Conservation (phyloP, 1,140 invertebrate species). For the Phymastichus coffea region DNA sequence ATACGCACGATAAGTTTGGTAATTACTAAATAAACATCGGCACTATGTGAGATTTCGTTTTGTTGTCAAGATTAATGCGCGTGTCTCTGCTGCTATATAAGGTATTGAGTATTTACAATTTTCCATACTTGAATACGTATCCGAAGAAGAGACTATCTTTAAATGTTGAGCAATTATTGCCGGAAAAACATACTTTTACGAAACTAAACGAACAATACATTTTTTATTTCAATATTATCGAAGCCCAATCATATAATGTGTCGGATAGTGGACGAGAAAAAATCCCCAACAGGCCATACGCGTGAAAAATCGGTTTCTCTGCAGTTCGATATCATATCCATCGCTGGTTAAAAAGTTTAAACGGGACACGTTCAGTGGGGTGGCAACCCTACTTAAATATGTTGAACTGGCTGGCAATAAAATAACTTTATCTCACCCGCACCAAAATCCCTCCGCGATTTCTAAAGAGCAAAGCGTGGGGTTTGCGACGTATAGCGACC, state of each 20-base stretch:
- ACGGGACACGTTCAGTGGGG: background rate
- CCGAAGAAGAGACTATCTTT: too few relatives aligned
- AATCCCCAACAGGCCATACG: background rate
- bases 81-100: too few relatives aligned
- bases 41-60: too few relatives aligned
- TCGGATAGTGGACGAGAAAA: background rate
- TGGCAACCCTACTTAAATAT: conserved; percentile 51
- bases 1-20: too few relatives aligned
- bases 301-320: conserved; percentile 2
- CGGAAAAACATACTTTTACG: too few relatives aligned
- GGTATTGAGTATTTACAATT: too few relatives aligned
- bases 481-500: conserved; percentile 38
- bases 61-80: too few relatives aligned
- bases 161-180: too few relatives aligned
- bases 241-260: background rate
- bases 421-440: conserved; percentile 58
- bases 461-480: too few relatives aligned
- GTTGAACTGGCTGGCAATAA: conserved; percentile 55
- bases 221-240: background rate
- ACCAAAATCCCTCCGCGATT: conserved; percentile 48
- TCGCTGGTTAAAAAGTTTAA: background rate
- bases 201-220: too few relatives aligned
- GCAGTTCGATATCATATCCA: background rate
- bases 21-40: too few relatives aligned
- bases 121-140: too few relatives aligned